These are phyloP conservation scores for Rhincodon typus DNA, from an alignment of 2,797 vertebrate species.

Conservation along the genomic window DNA sequence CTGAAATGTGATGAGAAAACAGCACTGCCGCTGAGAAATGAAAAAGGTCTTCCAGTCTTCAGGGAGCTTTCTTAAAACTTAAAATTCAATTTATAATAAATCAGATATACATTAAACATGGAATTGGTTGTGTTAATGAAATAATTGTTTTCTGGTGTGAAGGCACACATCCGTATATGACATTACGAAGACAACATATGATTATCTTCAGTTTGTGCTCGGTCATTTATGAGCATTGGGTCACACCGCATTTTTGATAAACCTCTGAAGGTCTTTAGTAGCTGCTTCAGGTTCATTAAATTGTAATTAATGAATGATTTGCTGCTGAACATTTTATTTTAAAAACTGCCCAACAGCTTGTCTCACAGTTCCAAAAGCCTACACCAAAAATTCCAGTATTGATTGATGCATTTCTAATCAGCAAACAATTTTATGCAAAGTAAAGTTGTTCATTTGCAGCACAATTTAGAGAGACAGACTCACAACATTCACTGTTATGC, in stretches of 20 bases:
- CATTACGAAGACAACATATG: not conserved
- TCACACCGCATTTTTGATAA: slow-evolving; percentile 80
- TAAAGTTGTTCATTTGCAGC: not conserved
- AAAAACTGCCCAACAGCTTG: slow-evolving; percentile 63
- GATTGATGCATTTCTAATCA: slow-evolving; percentile 63
- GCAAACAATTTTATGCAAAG: slow-evolving; percentile 52
- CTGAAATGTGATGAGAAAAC: not conserved
- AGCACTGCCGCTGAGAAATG: slow-evolving; percentile 1
- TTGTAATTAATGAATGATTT: slow-evolving; percentile 83
- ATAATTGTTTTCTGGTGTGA: not conserved
- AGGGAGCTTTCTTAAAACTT: not conserved
- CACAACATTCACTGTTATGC: not conserved
- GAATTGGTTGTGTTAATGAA: not conserved
- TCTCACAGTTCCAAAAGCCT: slow-evolving; percentile 69
- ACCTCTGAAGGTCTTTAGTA: slow-evolving; percentile 74
- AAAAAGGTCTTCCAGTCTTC: not conserved
- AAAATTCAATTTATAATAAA: not conserved
- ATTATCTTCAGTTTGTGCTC: not conserved
- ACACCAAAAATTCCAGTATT: slow-evolving; percentile 66
- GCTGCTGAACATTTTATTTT: slow-evolving; percentile 76
- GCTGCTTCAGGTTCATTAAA: slow-evolving; percentile 77
- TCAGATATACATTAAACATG: not conserved
- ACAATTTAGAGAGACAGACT: not conserved
- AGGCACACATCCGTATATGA: not conserved
- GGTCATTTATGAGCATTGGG: slow-evolving; percentile 56